phyloP scores from a whole-genome alignment of 2,113 vertebrate species.

The Pangasianodon gigas region DNA sequence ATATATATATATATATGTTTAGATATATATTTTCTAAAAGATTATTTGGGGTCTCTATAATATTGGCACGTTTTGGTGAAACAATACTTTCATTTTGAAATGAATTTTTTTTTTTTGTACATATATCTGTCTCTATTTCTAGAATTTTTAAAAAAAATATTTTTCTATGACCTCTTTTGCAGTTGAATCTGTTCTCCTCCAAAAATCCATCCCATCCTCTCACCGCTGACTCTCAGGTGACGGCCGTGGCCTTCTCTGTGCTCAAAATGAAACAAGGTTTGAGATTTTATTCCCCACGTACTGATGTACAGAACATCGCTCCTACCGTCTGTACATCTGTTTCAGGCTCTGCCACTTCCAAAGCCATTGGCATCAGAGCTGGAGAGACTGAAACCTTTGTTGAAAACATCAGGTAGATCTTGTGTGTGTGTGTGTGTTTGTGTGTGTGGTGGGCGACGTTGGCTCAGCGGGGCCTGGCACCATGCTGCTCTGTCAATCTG shows the following conservation, averaged over 20 bases:
- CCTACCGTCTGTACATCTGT: conserved; percentile 67
- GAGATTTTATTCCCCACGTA: conserved; percentile 20
- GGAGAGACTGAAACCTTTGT: conserved; percentile 55
- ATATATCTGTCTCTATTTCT: neutral
- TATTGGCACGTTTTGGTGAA: neutral
- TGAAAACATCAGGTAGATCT: conserved; percentile 65
- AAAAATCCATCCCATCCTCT: neutral
- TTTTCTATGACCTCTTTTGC: neutral
- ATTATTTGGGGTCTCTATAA: neutral
- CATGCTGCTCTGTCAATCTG: conserved; percentile 69
- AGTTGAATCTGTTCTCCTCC: neutral
- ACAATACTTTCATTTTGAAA: neutral
- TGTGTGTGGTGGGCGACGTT: conserved; percentile 33
- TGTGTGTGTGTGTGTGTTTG: neutral
- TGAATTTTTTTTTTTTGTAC: neutral
- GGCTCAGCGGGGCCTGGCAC: conserved; percentile 52
- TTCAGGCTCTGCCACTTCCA: conserved; percentile 60
- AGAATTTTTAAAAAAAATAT: too few species aligned
- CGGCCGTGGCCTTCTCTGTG: neutral
- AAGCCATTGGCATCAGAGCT: conserved; percentile 40
- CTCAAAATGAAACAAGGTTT: conserved; percentile 11
- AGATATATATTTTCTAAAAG: neutral
- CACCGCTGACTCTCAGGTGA: neutral
- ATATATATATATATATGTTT: neutral
- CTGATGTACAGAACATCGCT: conserved; percentile 56